Evolutionary conservation across 2,888 invertebrate species (phyloP).

Genomic region (Xestoiulus laeticollis): DNA sequence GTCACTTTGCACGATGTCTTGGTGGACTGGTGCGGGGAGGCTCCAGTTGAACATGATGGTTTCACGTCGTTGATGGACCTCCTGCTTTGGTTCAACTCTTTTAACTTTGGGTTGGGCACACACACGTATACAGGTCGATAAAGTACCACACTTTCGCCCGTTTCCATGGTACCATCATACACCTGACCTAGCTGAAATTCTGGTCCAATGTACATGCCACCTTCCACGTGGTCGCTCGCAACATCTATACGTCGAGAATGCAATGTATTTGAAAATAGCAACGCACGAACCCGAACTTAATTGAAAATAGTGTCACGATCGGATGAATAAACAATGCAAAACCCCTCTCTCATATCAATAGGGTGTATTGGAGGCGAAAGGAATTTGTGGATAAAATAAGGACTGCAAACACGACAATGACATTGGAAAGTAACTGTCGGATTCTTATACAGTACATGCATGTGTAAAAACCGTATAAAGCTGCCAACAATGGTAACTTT

Average conservation of each 20-base stretch:
- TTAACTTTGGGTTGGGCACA: constrained; percentile 55
- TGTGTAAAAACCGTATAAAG: background rate
- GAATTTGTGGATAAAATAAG: background rate
- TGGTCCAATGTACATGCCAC: constrained; percentile 79
- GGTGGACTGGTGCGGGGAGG: background rate
- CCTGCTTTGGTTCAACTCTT: constrained; percentile 49
- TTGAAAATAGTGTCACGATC: background rate
- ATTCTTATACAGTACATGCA: background rate
- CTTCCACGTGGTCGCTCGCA: constrained; percentile 77
- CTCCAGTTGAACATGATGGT: constrained; percentile 34
- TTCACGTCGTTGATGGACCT: constrained; percentile 44
- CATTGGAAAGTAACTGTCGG: background rate
- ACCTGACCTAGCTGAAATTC: constrained; percentile 82
- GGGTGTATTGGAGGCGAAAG: background rate
- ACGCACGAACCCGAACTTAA: background rate
- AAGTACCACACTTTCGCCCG: constrained; percentile 71
- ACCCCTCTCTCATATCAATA: no score
- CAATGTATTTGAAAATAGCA: background rate
- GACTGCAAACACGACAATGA: background rate
- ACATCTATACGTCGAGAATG: constrained; percentile 68
- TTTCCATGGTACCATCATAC: constrained; percentile 73
- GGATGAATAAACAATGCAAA: background rate
- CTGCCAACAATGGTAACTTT: background rate
- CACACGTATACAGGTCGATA: constrained; percentile 72
- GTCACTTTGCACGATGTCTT: background rate